Conservation (phyloP, 2,888 invertebrate genomes). For the Lissocephala sabroskyi region DNA sequence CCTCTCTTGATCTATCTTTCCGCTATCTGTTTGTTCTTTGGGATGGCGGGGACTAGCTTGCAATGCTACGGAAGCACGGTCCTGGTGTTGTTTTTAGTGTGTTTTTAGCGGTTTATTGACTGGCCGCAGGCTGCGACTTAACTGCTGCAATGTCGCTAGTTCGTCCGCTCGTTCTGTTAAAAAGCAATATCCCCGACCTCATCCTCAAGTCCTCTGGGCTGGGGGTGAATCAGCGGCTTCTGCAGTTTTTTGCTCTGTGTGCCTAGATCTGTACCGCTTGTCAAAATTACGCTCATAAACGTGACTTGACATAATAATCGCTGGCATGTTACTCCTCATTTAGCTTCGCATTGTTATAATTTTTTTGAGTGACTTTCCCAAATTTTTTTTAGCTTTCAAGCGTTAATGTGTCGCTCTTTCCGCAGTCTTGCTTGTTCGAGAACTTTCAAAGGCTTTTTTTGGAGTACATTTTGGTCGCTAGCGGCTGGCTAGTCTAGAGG, state of each 20-base stretch:
- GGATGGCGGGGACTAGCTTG: background rate
- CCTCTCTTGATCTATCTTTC: background rate
- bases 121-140: slow-evolving; percentile 59
- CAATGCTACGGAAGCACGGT: slow-evolving; percentile 9
- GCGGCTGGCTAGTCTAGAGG: background rate
- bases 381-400: slow-evolving; percentile 25
- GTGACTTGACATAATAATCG: slow-evolving; percentile 72
- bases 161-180: slow-evolving; percentile 24
- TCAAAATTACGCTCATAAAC: slow-evolving; percentile 69
- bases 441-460: slow-evolving; percentile 16
- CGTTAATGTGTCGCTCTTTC: slow-evolving; percentile 45
- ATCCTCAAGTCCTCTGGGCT: slow-evolving; percentile 17
- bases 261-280: slow-evolving; percentile 32
- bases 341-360: slow-evolving; percentile 10
- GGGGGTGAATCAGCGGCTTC: slow-evolving; percentile 2
- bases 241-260: slow-evolving; percentile 3
- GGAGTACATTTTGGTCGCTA: slow-evolving; percentile 25
- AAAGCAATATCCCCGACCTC: slow-evolving; percentile 40
- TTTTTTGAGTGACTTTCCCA: slow-evolving; percentile 15
- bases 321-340: slow-evolving; percentile 27
- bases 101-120: slow-evolving; percentile 67
- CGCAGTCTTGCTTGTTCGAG: background rate
- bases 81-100: slow-evolving; percentile 31
- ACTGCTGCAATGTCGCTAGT: slow-evolving; percentile 49
- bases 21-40: background rate